These are phyloP conservation scores for Pocillopora verrucosa DNA, from an alignment of 64 coral and sea anemone genomes.

Conservation along the genomic window DNA sequence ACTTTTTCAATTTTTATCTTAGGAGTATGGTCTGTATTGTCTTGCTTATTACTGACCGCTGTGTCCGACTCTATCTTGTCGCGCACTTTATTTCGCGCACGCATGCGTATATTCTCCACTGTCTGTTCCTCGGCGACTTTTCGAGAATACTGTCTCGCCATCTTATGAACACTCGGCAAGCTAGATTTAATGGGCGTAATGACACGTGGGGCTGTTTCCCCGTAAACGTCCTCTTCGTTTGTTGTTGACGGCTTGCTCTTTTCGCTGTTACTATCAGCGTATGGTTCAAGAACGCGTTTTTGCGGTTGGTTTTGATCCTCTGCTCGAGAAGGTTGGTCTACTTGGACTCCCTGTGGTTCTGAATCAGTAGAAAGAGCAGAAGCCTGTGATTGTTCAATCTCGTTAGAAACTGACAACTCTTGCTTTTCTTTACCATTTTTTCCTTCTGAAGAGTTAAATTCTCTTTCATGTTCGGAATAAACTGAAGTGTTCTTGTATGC, in stretches of 20 bases:
- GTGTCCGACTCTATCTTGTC: neutral
- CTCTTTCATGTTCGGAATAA: neutral
- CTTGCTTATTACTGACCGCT: neutral
- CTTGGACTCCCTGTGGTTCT: constrained; percentile 11
- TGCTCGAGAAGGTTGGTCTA: neutral
- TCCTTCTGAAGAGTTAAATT: neutral
- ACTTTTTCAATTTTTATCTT: constrained; percentile 60
- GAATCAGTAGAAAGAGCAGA: neutral
- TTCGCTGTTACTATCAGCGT: constrained; percentile 19
- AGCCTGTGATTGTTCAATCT: neutral
- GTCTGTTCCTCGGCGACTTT: constrained; percentile 53
- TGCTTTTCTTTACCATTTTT: neutral
- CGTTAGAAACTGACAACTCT: neutral
- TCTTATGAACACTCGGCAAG: constrained; percentile 59
- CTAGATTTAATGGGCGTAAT: constrained; percentile 7
- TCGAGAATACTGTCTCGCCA: constrained; percentile 79
- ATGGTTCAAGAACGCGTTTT: constrained; percentile 35
- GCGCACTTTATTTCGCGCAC: neutral
- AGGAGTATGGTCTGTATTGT: constrained; percentile 30
- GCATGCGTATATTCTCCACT: constrained; percentile 30
- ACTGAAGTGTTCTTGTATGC: neutral
- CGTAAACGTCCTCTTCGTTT: neutral
- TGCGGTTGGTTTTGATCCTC: neutral
- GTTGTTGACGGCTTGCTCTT: neutral
- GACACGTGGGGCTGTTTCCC: neutral